These are phyloP conservation scores for Danionella cerebrum DNA, from an alignment of 2,113 vertebrate genomes.

Conservation along the genomic window DNA sequence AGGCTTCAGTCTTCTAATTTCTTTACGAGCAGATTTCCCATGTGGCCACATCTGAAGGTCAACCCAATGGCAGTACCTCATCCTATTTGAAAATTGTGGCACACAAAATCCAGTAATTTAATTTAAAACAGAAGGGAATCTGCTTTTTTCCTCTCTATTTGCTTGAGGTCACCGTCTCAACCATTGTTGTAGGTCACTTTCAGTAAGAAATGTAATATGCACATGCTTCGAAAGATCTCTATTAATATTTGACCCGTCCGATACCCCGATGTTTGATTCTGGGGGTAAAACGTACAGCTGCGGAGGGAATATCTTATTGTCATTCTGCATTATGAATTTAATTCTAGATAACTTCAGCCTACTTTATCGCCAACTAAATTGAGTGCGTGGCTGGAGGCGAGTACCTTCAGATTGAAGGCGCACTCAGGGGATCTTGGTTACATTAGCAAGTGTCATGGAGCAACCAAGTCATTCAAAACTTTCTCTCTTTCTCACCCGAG, in stretches of 20 bases:
- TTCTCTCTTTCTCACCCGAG: neutral
- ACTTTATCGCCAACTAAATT: constrained; percentile 37
- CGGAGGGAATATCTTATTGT: constrained; percentile 34
- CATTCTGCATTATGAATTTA: constrained; percentile 38
- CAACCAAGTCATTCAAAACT: constrained; percentile 22
- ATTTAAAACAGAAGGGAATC: constrained; percentile 34
- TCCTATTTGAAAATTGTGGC: constrained; percentile 22
- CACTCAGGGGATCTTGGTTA: constrained; percentile 33
- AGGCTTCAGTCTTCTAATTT: neutral
- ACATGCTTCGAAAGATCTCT: constrained; percentile 14
- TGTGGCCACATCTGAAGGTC: constrained; percentile 25
- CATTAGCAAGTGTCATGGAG: constrained; percentile 44
- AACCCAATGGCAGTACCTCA: constrained; percentile 13
- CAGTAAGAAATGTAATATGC: constrained; percentile 24
- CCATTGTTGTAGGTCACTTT: constrained; percentile 27
- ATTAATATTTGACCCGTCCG: constrained; percentile 38
- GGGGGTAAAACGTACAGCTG: neutral
- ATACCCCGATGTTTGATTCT: constrained; percentile 17
- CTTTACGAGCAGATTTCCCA: constrained; percentile 20
- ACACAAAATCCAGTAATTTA: constrained; percentile 33
- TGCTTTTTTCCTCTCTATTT: constrained; percentile 6
- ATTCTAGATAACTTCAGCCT: constrained; percentile 44
- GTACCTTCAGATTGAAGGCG: constrained; percentile 41
- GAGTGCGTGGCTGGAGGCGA: constrained; percentile 37
- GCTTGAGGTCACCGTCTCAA: constrained; percentile 17